Base-by-base conservation (phyloP, 64 coral and sea anemone species). In the Exaiptasia diaphana region DNA sequence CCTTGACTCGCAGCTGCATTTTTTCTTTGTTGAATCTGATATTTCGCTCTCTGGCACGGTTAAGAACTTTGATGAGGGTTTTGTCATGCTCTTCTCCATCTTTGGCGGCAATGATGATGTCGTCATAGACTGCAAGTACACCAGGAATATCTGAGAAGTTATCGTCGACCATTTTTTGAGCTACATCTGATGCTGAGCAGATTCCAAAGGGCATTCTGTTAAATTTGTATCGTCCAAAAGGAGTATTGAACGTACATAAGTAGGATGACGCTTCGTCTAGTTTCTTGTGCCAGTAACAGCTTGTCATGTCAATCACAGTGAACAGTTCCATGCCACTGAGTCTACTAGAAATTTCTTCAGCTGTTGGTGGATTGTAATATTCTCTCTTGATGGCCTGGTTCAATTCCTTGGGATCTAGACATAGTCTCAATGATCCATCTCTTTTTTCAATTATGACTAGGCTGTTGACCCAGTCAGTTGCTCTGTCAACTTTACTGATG, bases 21-120 rank as follows among this genome's bases (percentile, higher is more conserved):
- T 83, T 83, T 48, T 36, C 73, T 41, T 44, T 68, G 52, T 91
- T 91, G 3, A 84, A 77, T 53, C 73, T 85, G 18, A 78, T 68
- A 61, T 83, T 83, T 33, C 59, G 50, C 41, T 83, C 39, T 49
- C 70, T 48, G 53, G 80, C 88, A 40, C 80, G n/a, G 32, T 76
- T 56, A 3, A 77, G 64, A 18, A 40, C 45, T 69, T 38, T 50
- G 13, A 49, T 67, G n/a, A 85, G 56, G n/a, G 64, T 43, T 49
- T 57, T 44, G 35, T 91, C 80, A 52, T 79, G 72, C 64, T 75
- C 61, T 32, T 38, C 54, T 31, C 46, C 62, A 58, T 71, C 50
- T 22, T 70, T 77, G 11, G 36, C 73, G 3, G 50, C 25, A 31
- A 34, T 32, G 44, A 55, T 30, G 26, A 67, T 24, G 62, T 24